Evolutionary conservation across 1,140 invertebrate genomes (phyloP).

Genomic region (Cyphomyrmex costatus): DNA sequence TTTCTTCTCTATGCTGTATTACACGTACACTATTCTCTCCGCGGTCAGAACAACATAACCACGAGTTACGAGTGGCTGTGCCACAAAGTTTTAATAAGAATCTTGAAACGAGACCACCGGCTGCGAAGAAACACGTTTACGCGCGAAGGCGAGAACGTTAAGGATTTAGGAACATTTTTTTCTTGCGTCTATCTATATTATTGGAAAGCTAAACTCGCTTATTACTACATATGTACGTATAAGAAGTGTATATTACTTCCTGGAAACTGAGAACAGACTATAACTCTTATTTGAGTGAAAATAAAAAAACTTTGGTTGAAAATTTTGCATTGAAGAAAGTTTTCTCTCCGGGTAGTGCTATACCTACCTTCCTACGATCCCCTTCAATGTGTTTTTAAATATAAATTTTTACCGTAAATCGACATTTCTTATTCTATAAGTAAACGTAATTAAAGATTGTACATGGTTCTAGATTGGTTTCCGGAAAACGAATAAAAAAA

Average conservation of each 20-base stretch:
- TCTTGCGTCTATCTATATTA: slow-evolving; percentile 10
- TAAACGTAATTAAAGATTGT: neutral
- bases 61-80: slow-evolving; percentile 39
- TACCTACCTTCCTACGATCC: neutral
- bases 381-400: neutral
- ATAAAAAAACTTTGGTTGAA: neutral
- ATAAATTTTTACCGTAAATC: neutral
- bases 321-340: neutral
- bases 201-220: neutral
- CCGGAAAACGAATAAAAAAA: slow-evolving; percentile 4
- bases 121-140: slow-evolving; percentile 23
- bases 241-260: slow-evolving; percentile 11
- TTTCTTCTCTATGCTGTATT: neutral
- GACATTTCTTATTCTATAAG: neutral
- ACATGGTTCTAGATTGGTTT: neutral
- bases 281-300: slow-evolving; percentile 2
- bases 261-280: neutral
- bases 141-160: neutral
- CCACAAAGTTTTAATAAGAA: slow-evolving; percentile 63
- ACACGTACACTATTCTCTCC: neutral
- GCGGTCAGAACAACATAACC: slow-evolving; percentile 26
- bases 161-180: slow-evolving; percentile 18
- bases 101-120: slow-evolving; percentile 44
- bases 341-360: too few species aligned
- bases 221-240: neutral